phyloP scores from a whole-genome alignment of 2,113 vertebrate species.

The Morphnarchus princeps region DNA sequence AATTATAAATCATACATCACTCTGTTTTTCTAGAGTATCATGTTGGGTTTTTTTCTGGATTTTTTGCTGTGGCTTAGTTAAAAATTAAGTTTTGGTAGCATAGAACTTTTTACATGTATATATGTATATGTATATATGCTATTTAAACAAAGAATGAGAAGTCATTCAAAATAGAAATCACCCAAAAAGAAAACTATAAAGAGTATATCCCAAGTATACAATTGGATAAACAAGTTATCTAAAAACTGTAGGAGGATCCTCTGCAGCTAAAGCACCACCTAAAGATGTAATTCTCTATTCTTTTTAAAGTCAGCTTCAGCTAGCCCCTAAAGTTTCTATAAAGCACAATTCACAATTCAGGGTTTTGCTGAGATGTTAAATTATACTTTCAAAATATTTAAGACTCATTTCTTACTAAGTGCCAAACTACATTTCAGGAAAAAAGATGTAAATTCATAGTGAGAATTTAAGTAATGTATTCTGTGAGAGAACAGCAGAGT shows the following conservation, averaged over 20 bases:
- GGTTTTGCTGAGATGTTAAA: slow-evolving; percentile 32
- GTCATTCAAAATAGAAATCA: not conserved
- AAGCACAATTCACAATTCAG: not conserved
- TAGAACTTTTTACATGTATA: not conserved
- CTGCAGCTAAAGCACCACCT: not conserved
- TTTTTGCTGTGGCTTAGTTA: not conserved
- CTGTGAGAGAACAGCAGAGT: slow-evolving; percentile 42
- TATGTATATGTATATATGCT: not conserved
- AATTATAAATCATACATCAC: not conserved
- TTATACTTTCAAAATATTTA: slow-evolving; percentile 67
- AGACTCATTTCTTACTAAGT: slow-evolving; percentile 56
- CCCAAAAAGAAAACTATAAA: not conserved
- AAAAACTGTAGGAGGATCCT: not conserved
- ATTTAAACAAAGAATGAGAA: not conserved
- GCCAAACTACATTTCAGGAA: slow-evolving; percentile 44
- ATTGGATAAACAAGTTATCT: not conserved
- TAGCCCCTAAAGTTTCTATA: slow-evolving; percentile 1
- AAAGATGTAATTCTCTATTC: slow-evolving; percentile 3
- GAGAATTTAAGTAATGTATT: slow-evolving; percentile 62
- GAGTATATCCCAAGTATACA: not conserved
- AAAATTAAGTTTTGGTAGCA: not conserved
- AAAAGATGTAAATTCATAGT: slow-evolving; percentile 46
- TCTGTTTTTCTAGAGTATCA: not conserved
- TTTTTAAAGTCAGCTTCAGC: not conserved
- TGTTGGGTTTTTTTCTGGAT: not conserved